Percentiles rank a stretch among this genome's conserved stretches.
These are phyloP conservation scores for Planiliza haematocheilus DNA, from an alignment of 2,113 vertebrate genomes.

Conservation along the genomic window DNA sequence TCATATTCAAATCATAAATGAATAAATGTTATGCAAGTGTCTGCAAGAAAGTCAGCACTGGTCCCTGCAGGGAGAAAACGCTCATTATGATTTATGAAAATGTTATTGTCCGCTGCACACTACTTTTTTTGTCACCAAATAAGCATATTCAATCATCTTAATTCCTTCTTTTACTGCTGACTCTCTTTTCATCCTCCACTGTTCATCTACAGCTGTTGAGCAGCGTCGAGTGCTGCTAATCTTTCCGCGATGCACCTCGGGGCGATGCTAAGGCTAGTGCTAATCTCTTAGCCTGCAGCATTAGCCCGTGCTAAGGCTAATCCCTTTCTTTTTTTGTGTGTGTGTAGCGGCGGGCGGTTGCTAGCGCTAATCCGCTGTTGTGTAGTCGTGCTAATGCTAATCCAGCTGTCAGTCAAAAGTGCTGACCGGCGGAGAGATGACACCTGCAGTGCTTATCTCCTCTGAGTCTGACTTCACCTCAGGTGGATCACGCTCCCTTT, in stretches of 20 bases:
- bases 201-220: background rate
- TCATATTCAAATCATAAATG: no score
- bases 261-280: constrained; percentile 34
- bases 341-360: constrained; percentile 1
- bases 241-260: constrained; percentile 10
- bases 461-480: background rate
- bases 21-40: no score
- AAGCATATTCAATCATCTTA: no score
- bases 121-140: no score
- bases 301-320: constrained; percentile 56
- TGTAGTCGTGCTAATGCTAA: constrained; percentile 48
- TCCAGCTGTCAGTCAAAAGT: constrained; percentile 45
- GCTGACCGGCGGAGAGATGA: background rate
- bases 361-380: constrained; percentile 38
- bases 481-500: no score
- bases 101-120: no score
- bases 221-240: constrained; percentile 14
- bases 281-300: constrained; percentile 58
- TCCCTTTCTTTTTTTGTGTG: constrained; percentile 16
- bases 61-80: no score
- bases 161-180: no score
- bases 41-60: no score
- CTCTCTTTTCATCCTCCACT: background rate
- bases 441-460: background rate
- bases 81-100: no score